Base-by-base conservation (phyloP, 92 coral and sea anemone genomes). In the Porites cylindrica region DNA sequence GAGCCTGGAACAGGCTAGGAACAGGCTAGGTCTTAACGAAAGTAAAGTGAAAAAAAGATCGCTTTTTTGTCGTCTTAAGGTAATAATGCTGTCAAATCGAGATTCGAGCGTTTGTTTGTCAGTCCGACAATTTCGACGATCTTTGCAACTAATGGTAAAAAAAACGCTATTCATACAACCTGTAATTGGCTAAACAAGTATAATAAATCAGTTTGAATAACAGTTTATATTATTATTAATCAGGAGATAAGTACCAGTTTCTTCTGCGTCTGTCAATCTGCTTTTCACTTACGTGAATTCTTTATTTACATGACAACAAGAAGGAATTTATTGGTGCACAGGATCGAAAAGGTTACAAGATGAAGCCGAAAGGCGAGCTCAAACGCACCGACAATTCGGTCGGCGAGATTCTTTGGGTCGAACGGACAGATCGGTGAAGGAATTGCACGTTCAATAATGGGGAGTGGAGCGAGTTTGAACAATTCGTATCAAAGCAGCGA, bases 391-490 rank as follows among this genome's bases (percentile, higher is more conserved):
- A 83, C 70, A 63, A 51, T 72, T 74, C n/a, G 52, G 47, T 65
- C 26, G 29, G 21, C 29, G 51, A 29, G n/a, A 17, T 10, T 0
- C 50, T 21, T 6, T 23, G n/a, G 69, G 87, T 20, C 24, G 51
- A 20, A 51, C 50, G 80, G 58, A 75, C 61, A 56, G 56, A 29
- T 75, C 47, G 6, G 47, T 38, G 56, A 70, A 81, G 21, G 74
- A 63, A 74, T 79, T 73, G 87, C 60, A 50, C 58, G 77, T 18
- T 17, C 63, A 66, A 87, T 58, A 63, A 97, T 97, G 99, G 99
- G 98, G 52, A 93, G 91, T 63, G 94, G 95, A 8, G 95, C 92
- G 13, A 94, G 98, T 56, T 75, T 93, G 62, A 86, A 89, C 10
- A 88, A 78, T 4, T 76, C 91, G 10, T 60, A 66, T 11, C 83